These are phyloP conservation scores for Spodoptera litura DNA, from an alignment of 1,140 invertebrate species.

Conservation along the genomic window DNA sequence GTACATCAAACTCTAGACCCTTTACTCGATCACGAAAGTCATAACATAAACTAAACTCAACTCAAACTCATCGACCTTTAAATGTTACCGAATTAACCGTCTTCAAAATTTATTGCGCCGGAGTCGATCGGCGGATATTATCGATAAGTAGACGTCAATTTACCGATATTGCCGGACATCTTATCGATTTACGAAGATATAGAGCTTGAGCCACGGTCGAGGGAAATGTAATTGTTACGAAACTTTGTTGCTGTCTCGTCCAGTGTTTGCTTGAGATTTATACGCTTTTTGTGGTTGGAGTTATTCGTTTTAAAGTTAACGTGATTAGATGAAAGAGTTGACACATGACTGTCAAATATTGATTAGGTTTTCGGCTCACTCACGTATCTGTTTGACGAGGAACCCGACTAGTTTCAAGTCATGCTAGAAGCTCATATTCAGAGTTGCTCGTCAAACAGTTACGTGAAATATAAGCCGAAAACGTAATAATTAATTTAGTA, in stretches of 20 bases:
- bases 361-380: too few relatives aligned
- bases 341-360: too few relatives aligned
- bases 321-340: neutral
- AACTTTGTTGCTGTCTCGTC: neutral
- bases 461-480: too few relatives aligned
- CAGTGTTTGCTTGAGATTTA: neutral
- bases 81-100: conserved; percentile 60
- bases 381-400: too few relatives aligned
- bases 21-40: too few relatives aligned
- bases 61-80: conserved; percentile 51
- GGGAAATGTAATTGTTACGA: conserved; percentile 26
- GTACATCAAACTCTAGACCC: too few relatives aligned
- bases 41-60: too few relatives aligned
- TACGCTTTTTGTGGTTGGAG: neutral
- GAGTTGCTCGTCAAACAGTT: too few relatives aligned
- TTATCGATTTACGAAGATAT: conserved; percentile 48
- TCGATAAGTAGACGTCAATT: conserved; percentile 60
- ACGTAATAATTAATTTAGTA: too few relatives aligned
- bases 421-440: too few relatives aligned
- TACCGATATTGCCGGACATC: conserved; percentile 56
- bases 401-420: too few relatives aligned
- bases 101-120: conserved; percentile 60
- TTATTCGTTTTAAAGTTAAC: neutral
- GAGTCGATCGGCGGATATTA: conserved; percentile 55
- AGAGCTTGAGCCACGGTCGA: neutral